Evolutionary conservation across 2,888 invertebrate genomes (phyloP).

Genomic region (Sepiola atlantica): DNA sequence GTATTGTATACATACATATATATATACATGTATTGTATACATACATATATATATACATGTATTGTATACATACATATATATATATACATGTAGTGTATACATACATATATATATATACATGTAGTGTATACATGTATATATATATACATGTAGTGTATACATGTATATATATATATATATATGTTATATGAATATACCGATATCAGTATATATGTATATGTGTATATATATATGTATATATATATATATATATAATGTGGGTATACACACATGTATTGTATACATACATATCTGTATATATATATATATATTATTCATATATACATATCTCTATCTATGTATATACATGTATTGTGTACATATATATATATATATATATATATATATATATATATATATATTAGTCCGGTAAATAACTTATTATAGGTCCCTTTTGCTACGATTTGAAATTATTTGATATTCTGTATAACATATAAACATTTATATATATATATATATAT

Average conservation of each 20-base stretch:
- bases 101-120: not conserved
- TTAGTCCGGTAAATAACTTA: too few relatives aligned
- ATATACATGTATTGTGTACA: not conserved
- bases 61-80: too few relatives aligned
- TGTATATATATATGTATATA: too few relatives aligned
- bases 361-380: conserved; percentile 38
- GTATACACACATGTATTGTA: too few relatives aligned
- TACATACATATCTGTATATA: not conserved
- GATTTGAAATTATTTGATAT: not conserved
- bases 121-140: not conserved
- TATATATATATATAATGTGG: not conserved
- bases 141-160: conserved; percentile 47
- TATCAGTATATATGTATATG: too few relatives aligned
- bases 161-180: too few relatives aligned
- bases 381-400: not conserved
- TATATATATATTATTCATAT: not conserved
- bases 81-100: not conserved
- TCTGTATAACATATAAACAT: not conserved
- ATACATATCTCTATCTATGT: too few relatives aligned
- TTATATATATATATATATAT: not conserved
- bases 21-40: not conserved
- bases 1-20: not conserved
- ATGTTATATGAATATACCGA: too few relatives aligned
- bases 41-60: conserved; percentile 34
- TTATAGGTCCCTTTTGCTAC: too few relatives aligned